Percentiles rank a stretch among this genome's conserved stretches.
Conservation (phyloP, 2,888 invertebrate species). For the Nemapogon koenigi region DNA sequence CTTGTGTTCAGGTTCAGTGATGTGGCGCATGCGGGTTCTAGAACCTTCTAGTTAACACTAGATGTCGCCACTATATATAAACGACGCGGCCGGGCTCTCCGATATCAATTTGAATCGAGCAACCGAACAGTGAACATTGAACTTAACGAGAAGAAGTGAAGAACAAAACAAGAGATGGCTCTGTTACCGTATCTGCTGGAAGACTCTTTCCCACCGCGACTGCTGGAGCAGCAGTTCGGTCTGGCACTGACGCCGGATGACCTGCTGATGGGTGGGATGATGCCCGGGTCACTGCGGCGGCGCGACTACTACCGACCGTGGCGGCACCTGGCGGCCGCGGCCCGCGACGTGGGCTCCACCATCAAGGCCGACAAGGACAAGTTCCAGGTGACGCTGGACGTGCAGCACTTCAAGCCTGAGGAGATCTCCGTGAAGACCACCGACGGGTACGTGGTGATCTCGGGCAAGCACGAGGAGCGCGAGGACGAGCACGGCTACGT, state of each 20-base stretch:
- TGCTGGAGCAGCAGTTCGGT: slow-evolving; percentile 40
- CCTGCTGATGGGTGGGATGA: slow-evolving; percentile 29
- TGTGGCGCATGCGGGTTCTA: too few relatives aligned
- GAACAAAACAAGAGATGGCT: slow-evolving; percentile 24
- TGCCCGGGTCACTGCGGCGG: slow-evolving; percentile 27
- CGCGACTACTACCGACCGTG: slow-evolving; percentile 36
- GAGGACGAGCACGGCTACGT: slow-evolving; percentile 74
- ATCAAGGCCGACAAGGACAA: slow-evolving; percentile 64
- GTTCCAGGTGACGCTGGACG: slow-evolving; percentile 72
- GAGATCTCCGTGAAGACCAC: slow-evolving; percentile 78
- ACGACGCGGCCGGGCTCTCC: too few relatives aligned
- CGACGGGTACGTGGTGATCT: slow-evolving; percentile 70
- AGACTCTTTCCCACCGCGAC: slow-evolving; percentile 25
- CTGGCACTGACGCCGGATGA: slow-evolving; percentile 41
- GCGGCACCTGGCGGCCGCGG: slow-evolving; percentile 39
- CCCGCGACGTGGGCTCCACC: slow-evolving; percentile 50
- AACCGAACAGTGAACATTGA: too few relatives aligned
- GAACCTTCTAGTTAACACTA: too few relatives aligned
- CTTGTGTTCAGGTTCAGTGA: too few relatives aligned
- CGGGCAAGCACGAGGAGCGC: slow-evolving; percentile 79
- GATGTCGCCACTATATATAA: too few relatives aligned
- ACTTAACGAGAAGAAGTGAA: too few relatives aligned
- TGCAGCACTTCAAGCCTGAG: slow-evolving; percentile 75
- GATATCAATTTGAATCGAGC: too few relatives aligned
- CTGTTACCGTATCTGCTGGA: slow-evolving; percentile 32